Percentiles rank a stretch among this genome's conserved stretches.
phyloP scores from a whole-genome alignment of 2,113 vertebrate species.

The Corvus cornix region DNA sequence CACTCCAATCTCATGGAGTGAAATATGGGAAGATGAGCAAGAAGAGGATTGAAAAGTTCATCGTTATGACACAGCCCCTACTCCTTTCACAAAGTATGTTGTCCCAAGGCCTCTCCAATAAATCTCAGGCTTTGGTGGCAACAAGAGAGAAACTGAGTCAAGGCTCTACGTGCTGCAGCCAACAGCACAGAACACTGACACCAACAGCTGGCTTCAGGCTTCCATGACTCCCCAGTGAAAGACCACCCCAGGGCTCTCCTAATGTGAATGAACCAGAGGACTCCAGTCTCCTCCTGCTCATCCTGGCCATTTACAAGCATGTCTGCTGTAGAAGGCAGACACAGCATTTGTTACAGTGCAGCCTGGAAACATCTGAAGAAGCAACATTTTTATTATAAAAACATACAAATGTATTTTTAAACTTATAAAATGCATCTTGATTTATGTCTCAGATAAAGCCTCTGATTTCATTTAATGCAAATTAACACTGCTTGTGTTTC shows the following conservation, averaged over 20 bases:
- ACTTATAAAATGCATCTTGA: not conserved
- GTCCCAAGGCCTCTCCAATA: not conserved
- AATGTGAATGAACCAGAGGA: not conserved
- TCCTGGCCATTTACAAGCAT: not conserved
- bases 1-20: not conserved
- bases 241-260: not conserved
- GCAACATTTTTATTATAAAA: not conserved
- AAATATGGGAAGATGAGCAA: conserved; percentile 30
- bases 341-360: not conserved
- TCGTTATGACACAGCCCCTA: not conserved
- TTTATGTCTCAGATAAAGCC: not conserved
- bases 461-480: not conserved
- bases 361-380: not conserved
- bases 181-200: not conserved
- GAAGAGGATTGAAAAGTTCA: not conserved
- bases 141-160: not conserved
- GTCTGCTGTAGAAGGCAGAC: not conserved
- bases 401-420: not conserved
- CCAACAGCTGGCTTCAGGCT: not conserved
- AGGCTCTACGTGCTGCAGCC: not conserved
- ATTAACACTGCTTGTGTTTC: not conserved
- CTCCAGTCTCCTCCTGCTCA: not conserved
- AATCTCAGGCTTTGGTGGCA: not conserved
- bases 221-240: not conserved
- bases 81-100: not conserved